A percentile compares a stretch with the other conserved stretches of the same genome.
Conservation (phyloP, 2,797 vertebrate genomes). For the Glossophaga mutica region DNA sequence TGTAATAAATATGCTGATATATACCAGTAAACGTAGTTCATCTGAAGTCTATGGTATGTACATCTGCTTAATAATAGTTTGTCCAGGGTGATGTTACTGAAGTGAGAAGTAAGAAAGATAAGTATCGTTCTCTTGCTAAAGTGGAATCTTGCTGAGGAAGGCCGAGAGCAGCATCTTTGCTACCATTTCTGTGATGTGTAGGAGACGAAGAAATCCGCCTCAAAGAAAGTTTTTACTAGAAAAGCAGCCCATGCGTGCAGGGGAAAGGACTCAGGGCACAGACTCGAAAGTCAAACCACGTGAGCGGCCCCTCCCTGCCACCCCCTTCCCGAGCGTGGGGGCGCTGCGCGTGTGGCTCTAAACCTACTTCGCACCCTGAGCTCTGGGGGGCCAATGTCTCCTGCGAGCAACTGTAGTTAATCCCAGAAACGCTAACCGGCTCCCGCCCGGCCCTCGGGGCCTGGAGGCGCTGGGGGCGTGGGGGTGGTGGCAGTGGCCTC, state of each 20-base stretch:
- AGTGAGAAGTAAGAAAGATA: not conserved
- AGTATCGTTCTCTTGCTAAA: not conserved
- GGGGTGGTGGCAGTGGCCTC: rapidly evolving
- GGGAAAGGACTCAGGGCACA: rapidly evolving
- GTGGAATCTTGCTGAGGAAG: not conserved
- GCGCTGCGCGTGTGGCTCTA: rapidly evolving
- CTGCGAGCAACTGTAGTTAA: not conserved
- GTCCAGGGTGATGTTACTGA: not conserved
- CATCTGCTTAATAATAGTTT: not conserved
- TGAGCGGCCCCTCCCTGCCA: rapidly evolving
- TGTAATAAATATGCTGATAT: not conserved
- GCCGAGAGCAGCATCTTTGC: rapidly evolving
- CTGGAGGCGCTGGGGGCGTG: rapidly evolving
- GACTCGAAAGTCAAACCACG: rapidly evolving
- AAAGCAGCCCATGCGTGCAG: not conserved
- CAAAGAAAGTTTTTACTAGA: not conserved
- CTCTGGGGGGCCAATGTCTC: rapidly evolving
- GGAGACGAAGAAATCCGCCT: not conserved
- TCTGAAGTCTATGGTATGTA: rapidly evolving
- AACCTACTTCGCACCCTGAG: not conserved
- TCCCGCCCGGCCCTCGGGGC: not conserved
- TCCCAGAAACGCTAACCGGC: rapidly evolving
- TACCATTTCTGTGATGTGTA: not conserved
- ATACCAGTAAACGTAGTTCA: rapidly evolving
- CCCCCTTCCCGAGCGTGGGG: rapidly evolving